These are phyloP conservation scores for Vidua macroura DNA, from an alignment of 2,113 vertebrate genomes.

Conservation along the genomic window DNA sequence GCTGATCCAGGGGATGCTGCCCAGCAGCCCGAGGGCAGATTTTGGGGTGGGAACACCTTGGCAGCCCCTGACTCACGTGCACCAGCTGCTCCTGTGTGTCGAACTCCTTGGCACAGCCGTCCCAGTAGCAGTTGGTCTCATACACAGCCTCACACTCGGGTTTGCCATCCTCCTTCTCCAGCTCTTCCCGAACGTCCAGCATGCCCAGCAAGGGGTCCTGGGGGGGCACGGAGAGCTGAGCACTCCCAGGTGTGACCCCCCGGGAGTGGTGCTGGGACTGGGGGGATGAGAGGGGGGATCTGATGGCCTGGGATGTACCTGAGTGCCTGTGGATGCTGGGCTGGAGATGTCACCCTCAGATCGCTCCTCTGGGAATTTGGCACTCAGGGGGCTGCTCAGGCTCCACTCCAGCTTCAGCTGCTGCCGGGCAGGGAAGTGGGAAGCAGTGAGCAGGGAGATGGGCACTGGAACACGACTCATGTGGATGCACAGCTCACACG, in stretches of 20 bases:
- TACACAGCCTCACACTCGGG: slow-evolving; percentile 88
- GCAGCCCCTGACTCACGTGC: slow-evolving; percentile 78
- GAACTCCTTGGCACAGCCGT: slow-evolving; percentile 93
- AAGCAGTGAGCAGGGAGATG: neutral
- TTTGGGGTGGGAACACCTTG: neutral
- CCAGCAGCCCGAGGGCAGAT: neutral
- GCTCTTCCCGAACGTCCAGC: slow-evolving; percentile 87
- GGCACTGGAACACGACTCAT: rapidly evolving
- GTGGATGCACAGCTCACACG: rapidly evolving
- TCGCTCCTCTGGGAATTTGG: slow-evolving; percentile 85
- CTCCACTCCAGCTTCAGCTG: slow-evolving; percentile 90
- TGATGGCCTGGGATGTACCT: slow-evolving; percentile 73
- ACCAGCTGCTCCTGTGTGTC: slow-evolving; percentile 96
- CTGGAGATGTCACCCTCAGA: slow-evolving; percentile 92
- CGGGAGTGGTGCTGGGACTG: rapidly evolving
- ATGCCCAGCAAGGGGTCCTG: slow-evolving; percentile 91
- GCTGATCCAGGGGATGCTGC: neutral
- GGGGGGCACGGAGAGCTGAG: neutral
- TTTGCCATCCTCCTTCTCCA: slow-evolving; percentile 94
- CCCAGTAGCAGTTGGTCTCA: slow-evolving; percentile 97
- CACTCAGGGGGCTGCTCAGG: slow-evolving; percentile 74
- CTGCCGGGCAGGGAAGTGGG: neutral
- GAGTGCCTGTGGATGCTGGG: slow-evolving; percentile 90
- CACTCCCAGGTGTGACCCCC: rapidly evolving
- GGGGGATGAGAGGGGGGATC: rapidly evolving